Evolutionary conservation across 2,113 vertebrate genomes (phyloP), one percentile per base, ranked within the genome.

Genomic region (Trematocara nigrifrons): DNA sequence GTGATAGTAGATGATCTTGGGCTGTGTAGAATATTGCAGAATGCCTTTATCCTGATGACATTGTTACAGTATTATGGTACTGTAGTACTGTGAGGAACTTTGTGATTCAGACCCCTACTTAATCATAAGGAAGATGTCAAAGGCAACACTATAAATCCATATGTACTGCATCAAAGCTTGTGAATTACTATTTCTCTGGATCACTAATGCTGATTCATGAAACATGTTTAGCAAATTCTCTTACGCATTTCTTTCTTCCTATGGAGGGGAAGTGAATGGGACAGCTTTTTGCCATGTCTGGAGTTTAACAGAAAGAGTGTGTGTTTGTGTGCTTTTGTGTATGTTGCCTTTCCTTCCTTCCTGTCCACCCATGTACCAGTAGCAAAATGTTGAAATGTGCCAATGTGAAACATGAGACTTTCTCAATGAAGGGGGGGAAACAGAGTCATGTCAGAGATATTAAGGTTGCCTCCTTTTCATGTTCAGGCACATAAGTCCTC

Each of bases 321-420:
- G 87, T 80, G 15, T 74, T 77, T 82, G 87, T 82, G 54, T 76
- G 53, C 80, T 81, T 86, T 26, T 88, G 84, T 88, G 81, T 51
- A 47, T 85, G 83, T 74, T 79, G 22, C 31, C 42, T 20, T 13
- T 81, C 81, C 93, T 88, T 90, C 92, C 88, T 85, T 83, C 74
- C 83, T 33, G 88, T 76, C 82, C 80, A 42, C 12, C 20, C 38
- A 11, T 4, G 33, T 71, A 64, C 81, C 82, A 86, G 20, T 22
- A 79, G 51, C 80, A 82, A 80, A 87, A 87, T 89, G 91, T 82
- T 91, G 86, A 89, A 92, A 90, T 92, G 77, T 88, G 77, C n/a
- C 87, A 84, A 89, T 91, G 88, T 84, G 92, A 89, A 91, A 88
- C 89, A 91, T 59, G 89, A 91, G 85, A 89, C 89, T 89, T 89